Evolutionary conservation across 2,797 vertebrate genomes (phyloP).

Genomic region (Hemitrygon akajei): DNA sequence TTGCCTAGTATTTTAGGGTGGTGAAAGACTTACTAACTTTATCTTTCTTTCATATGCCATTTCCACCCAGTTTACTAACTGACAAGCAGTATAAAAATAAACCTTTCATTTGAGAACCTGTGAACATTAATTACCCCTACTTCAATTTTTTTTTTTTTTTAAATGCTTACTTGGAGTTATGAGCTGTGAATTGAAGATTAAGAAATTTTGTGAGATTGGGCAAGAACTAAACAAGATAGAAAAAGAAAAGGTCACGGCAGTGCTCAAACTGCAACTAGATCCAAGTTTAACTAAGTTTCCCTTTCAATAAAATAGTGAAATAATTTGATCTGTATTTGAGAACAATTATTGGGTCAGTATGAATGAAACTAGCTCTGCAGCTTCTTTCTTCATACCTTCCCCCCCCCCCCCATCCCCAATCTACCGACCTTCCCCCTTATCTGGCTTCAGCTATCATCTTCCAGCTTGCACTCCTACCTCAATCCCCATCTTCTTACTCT

Average conservation of each 20-base stretch:
- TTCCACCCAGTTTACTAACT: background rate
- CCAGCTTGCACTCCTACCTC: no score
- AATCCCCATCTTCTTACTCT: no score
- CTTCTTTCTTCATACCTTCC: no score
- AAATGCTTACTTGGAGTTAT: background rate
- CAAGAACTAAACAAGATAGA: background rate
- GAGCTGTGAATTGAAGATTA: background rate
- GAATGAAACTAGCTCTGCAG: background rate
- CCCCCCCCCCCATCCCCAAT: no score
- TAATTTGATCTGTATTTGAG: background rate
- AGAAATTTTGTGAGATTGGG: background rate
- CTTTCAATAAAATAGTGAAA: background rate
- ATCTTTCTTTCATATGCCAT: background rate
- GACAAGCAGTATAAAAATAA: background rate
- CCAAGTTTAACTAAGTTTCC: background rate
- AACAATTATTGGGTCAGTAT: background rate
- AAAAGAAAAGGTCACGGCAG: background rate
- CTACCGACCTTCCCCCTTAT: no score
- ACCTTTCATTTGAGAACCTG: no score
- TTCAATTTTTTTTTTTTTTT: no score
- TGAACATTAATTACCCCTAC: background rate
- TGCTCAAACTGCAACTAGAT: background rate
- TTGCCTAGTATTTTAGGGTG: background rate
- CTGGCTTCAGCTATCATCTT: no score
- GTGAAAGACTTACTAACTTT: background rate